Conservation (phyloP, 1,140 invertebrate genomes). For the Zaprionus davidi region DNA sequence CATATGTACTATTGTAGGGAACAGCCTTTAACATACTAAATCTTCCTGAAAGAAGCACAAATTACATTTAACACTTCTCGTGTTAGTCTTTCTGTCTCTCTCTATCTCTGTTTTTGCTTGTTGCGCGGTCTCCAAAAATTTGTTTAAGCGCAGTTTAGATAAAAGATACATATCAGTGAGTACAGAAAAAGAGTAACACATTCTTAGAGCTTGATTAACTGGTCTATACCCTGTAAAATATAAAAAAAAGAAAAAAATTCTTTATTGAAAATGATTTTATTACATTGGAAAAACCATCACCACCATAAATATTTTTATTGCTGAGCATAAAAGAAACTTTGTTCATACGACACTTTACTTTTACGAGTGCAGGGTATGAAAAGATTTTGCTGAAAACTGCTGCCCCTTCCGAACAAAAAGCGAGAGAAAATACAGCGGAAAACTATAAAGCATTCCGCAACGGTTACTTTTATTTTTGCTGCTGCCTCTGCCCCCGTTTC, state of each 20-base stretch:
- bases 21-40: not conserved
- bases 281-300: not conserved
- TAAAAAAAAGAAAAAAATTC: no score
- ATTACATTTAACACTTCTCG: conserved; percentile 4
- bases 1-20: not conserved
- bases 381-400: conserved; percentile 55
- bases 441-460: conserved; percentile 77
- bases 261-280: not conserved
- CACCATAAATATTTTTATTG: no score
- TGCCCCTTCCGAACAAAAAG: conserved; percentile 45
- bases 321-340: conserved; percentile 3
- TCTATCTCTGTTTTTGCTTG: not conserved
- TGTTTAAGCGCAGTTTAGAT: conserved; percentile 9
- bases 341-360: not conserved
- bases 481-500: not conserved
- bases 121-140: conserved; percentile 9
- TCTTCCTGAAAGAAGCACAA: not conserved
- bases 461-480: conserved; percentile 52
- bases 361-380: conserved; percentile 23
- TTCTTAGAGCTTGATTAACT: not conserved
- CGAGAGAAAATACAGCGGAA: conserved; percentile 55
- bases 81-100: not conserved
- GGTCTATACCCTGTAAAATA: not conserved
- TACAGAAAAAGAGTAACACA: not conserved
- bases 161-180: conserved; percentile 4